phyloP scores from a whole-genome alignment of 2,113 vertebrate species.

The Felis chaus region DNA sequence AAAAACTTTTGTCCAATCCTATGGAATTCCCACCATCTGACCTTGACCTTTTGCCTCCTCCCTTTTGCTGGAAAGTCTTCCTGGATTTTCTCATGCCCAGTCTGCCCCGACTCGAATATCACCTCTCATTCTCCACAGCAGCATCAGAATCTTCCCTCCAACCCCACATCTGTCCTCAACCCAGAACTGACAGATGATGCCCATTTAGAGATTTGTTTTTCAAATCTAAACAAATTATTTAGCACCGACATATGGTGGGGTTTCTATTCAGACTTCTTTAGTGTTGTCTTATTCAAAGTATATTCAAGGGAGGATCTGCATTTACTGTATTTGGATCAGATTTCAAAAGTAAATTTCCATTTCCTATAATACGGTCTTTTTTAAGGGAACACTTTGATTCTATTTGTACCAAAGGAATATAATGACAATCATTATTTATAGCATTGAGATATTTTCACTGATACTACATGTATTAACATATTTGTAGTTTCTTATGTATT shows the following conservation, averaged over 20 bases:
- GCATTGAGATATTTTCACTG: neutral
- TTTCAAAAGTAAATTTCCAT: slow-evolving; percentile 34
- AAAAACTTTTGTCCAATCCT: neutral
- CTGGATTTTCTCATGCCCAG: neutral
- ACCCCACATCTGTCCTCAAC: neutral
- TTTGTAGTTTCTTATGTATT: slow-evolving; percentile 38
- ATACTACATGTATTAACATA: neutral
- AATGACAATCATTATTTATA: neutral
- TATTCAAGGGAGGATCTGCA: slow-evolving; percentile 14
- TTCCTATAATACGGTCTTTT: neutral
- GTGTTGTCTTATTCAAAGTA: neutral
- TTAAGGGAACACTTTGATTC: neutral
- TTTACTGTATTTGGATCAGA: neutral
- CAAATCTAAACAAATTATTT: neutral
- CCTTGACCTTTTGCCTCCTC: neutral
- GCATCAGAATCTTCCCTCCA: neutral
- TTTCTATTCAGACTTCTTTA: neutral
- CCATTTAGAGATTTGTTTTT: neutral
- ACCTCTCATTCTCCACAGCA: neutral
- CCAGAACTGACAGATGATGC: neutral
- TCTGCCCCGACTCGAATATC: neutral
- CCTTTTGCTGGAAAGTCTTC: neutral
- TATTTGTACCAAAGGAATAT: slow-evolving; percentile 33
- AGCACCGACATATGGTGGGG: neutral
- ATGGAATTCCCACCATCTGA: neutral